These are phyloP conservation scores for Pogonus chalceus DNA, from an alignment of 1,140 invertebrate genomes.

Conservation along the genomic window DNA sequence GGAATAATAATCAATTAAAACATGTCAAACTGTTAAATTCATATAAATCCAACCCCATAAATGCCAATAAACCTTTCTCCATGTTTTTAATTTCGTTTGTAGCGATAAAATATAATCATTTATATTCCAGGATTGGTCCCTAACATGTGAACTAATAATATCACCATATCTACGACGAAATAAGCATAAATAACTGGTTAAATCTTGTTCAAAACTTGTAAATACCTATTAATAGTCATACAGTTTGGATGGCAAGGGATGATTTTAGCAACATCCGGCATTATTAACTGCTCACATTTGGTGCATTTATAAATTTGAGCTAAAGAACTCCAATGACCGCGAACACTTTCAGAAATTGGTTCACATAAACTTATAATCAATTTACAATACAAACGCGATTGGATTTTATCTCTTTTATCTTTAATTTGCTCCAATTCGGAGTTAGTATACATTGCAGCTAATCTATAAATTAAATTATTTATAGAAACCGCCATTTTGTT, in stretches of 20 bases:
- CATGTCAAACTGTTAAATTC: too few relatives aligned
- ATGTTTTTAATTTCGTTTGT: conserved; percentile 67
- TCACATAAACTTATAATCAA: conserved; percentile 65
- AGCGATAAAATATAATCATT: conserved; percentile 69
- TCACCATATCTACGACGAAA: not conserved
- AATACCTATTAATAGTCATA: conserved; percentile 57
- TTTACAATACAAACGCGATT: conserved; percentile 71
- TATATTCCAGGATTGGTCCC: conserved; percentile 68
- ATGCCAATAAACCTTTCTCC: conserved; percentile 90
- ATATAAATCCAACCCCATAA: too few relatives aligned
- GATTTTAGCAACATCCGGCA: conserved; percentile 50
- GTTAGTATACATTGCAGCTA: conserved; percentile 72
- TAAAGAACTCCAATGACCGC: conserved; percentile 69
- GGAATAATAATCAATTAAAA: too few relatives aligned
- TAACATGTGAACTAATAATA: conserved; percentile 1
- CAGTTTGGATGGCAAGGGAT: conserved; percentile 55
- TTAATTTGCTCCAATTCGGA: conserved; percentile 63
- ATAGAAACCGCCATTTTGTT: not conserved
- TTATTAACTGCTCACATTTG: conserved; percentile 49
- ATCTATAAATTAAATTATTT: conserved; percentile 36
- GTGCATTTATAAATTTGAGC: conserved; percentile 61
- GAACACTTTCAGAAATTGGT: conserved; percentile 53
- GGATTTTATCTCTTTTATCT: conserved; percentile 75
- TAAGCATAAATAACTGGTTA: conserved; percentile 11
- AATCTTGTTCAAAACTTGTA: conserved; percentile 45